Base-by-base conservation (phyloP, 2,797 vertebrate genomes). In the Paramormyrops hopkinsi region DNA sequence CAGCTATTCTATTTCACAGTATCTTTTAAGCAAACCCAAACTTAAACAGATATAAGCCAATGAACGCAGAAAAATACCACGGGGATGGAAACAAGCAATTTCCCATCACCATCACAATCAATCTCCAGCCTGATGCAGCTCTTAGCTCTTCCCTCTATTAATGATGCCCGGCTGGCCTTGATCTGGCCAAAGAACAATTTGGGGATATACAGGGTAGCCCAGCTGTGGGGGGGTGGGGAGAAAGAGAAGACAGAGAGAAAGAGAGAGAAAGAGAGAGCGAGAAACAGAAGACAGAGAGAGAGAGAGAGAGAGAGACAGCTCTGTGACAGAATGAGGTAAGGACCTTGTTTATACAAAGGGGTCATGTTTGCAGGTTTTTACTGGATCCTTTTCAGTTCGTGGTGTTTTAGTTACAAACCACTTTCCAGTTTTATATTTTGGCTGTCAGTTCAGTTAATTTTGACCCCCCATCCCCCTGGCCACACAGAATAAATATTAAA, bases 271-370 rank as follows among this genome's bases (percentile, higher is more conserved):
- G 8, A 48, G 7, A 7, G 29, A 29, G 29, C 29, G 53, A n/a
- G 53, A 6, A 7, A n/a, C 19, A 56, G 17, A n/a, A 56, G 8
- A 48, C 7, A 48, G 46, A 44, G 19, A 19, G 53, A 6, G 22
- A 65, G 2, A 14, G 53, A 6, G 53, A n/a, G 53, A 2, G 53
- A 54, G 17, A 59, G n/a, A 22, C 0, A 62, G 65, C 8, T 44
- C 37, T 76, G 33, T 37, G 73, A 76, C 73, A 76, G 69, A 76
- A 76, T 44, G 33, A 76, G 33, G 29, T 76, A 79, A 79, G 19
- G 73, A 44, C 37, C 73, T 79, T 79, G 37, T 79, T 79, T 79
- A 79, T 79, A 79, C 33, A 79, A 79, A 79, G 73, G 37, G 73
- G 73, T 79, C 73, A 44, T 44, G 37, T n/a, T 79, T 79, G 33